Conservation (phyloP, 2,888 invertebrate genomes). For the Lepidochitona cinerea region DNA sequence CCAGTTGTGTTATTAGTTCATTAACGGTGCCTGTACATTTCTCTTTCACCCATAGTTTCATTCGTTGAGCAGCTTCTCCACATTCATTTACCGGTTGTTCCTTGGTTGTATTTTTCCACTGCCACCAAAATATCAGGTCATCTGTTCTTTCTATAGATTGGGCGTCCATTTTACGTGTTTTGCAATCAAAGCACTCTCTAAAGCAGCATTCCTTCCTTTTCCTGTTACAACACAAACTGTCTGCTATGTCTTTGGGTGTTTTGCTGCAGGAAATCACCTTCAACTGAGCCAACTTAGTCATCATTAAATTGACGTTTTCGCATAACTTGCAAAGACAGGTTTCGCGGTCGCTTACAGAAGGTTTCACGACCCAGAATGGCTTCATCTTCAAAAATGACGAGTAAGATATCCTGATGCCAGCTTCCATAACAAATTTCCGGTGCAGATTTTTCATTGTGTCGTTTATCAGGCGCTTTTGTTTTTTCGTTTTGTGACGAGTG, state of each 20-base stretch:
- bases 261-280: neutral
- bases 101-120: constrained; percentile 7
- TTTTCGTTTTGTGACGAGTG: constrained; percentile 25
- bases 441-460: constrained; percentile 31
- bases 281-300: constrained; percentile 11
- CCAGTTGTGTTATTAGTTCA: constrained; percentile 2
- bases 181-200: constrained; percentile 13
- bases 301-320: constrained; percentile 27
- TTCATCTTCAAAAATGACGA: constrained; percentile 28
- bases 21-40: constrained; percentile 11
- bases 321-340: constrained; percentile 33
- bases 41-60: constrained; percentile 16
- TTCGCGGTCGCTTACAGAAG: constrained; percentile 31
- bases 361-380: constrained; percentile 32
- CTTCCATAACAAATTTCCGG: constrained; percentile 24
- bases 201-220: constrained; percentile 24
- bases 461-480: constrained; percentile 28
- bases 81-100: neutral
- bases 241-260: neutral
- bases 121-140: neutral
- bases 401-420: constrained; percentile 30
- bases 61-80: constrained; percentile 4
- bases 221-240: constrained; percentile 9
- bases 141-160: neutral
- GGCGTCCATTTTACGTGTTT: neutral